Evolutionary conservation across 2,113 vertebrate genomes (phyloP), one percentile per base, ranked within the genome.

Genomic region (Eolophus roseicapilla): DNA sequence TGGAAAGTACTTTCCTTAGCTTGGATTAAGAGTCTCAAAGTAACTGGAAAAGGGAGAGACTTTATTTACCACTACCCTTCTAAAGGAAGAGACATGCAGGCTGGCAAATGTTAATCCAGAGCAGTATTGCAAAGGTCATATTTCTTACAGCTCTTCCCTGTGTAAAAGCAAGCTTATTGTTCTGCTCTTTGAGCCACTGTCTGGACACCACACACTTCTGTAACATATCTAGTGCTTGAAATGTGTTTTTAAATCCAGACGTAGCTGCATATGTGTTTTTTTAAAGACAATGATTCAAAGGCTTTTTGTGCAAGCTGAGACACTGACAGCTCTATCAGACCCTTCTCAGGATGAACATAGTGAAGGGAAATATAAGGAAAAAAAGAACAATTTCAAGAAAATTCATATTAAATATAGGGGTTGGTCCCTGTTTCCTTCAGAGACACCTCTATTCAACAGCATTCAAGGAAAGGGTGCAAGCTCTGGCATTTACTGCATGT

Each of bases 1-100:
- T 37, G 49, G 43, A 76, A 88, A 90, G 82, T n/a, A n/a, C 41
- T 94, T 87, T 62, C 39, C 37, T 74, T 43, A 74, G 67, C 23
- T 41, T 85, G 25, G 9, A 77, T 83, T 82, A 86, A 83, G 23
- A 90, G 23, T 63, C 19, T 85, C 16, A 12, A 81, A 77, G 74
- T 35, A 82, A 11, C 17, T 85, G 75, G 78, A 57, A 86, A 69
- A 76, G 18, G 20, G 17, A 55, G 41, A 71, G 15, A 35, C 10
- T 69, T 91, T 47, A 79, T 71, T 87, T 79, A 71, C 62, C 82
- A 33, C 31, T 52, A 7, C 52, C 82, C 13, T 82, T 71, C 69
- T 68, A 68, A 82, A 76, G 16, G 46, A 93, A 60, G 21, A 60
- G 53, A 69, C 57, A 67, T 33, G 16, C 46, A 55, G 33, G 37